Evolutionary conservation across 1,140 invertebrate genomes (phyloP).

Genomic region (Cotesia chilonis): DNA sequence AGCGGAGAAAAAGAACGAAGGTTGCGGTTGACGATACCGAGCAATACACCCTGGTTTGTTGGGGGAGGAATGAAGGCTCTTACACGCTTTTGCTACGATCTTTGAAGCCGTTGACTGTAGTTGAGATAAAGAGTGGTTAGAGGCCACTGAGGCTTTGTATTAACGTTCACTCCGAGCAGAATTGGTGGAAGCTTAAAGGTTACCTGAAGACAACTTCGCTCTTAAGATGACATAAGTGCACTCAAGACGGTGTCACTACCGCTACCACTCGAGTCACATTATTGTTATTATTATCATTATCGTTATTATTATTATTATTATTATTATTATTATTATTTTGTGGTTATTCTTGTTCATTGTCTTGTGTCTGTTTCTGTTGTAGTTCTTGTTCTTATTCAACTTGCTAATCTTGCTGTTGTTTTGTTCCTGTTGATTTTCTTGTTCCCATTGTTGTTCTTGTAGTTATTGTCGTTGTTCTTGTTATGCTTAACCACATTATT

Average conservation of each 20-base stretch:
- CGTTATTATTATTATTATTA: background rate
- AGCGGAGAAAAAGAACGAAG: background rate
- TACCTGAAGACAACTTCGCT: background rate
- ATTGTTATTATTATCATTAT: background rate
- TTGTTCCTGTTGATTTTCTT: too few species aligned
- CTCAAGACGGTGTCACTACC: background rate
- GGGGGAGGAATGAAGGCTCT: background rate
- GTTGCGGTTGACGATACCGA: background rate
- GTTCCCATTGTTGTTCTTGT: too few species aligned
- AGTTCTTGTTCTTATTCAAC: too few species aligned
- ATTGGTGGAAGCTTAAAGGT: background rate
- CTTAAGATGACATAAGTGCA: background rate
- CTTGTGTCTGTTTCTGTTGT: too few species aligned
- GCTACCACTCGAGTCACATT: background rate
- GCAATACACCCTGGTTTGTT: background rate
- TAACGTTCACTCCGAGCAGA: too few species aligned
- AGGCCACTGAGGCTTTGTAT: too few species aligned
- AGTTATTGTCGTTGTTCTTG: too few species aligned
- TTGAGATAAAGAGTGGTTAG: too few species aligned
- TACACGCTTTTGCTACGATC: background rate
- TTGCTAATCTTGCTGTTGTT: too few species aligned
- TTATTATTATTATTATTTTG: too few species aligned
- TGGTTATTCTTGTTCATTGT: too few species aligned
- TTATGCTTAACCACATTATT: too few species aligned
- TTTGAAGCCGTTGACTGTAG: background rate